Evolutionary conservation across 2,113 vertebrate genomes (phyloP).

Genomic region (Andinoacara biseriatus): DNA sequence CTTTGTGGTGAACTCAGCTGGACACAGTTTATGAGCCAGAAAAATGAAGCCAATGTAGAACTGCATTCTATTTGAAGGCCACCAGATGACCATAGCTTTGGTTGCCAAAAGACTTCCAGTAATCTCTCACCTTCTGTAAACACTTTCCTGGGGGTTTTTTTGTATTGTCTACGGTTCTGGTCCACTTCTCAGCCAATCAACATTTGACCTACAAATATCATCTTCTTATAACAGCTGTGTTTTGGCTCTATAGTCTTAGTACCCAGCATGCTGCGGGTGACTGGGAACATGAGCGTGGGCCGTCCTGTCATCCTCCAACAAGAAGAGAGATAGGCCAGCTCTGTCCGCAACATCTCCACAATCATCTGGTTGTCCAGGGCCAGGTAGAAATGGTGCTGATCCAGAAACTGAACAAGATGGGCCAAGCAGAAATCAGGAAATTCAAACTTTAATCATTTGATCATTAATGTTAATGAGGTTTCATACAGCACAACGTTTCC

Average conservation of each 20-base stretch:
- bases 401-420: constrained; percentile 85
- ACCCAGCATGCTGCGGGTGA: constrained; percentile 94
- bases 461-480: neutral
- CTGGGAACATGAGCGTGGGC: constrained; percentile 92
- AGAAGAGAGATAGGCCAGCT: constrained; percentile 93
- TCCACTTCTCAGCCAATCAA: too few relatives aligned
- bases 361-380: constrained; percentile 99
- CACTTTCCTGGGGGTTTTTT: too few relatives aligned
- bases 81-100: too few relatives aligned
- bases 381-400: constrained; percentile 98
- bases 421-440: neutral
- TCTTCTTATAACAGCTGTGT: neutral
- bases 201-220: too few relatives aligned
- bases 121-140: too few relatives aligned
- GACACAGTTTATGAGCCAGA: too few relatives aligned
- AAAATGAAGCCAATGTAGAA: too few relatives aligned
- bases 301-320: constrained; percentile 98
- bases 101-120: too few relatives aligned
- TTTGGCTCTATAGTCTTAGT: constrained; percentile 15
- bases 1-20: too few relatives aligned
- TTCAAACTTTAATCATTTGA: neutral
- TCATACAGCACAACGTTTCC: neutral
- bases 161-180: too few relatives aligned
- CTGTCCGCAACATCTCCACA: constrained; percentile 95
- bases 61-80: too few relatives aligned